These are phyloP conservation scores for Crocodylus rhombifer DNA, from an alignment of 2,797 vertebrate genomes.

Conservation along the genomic window DNA sequence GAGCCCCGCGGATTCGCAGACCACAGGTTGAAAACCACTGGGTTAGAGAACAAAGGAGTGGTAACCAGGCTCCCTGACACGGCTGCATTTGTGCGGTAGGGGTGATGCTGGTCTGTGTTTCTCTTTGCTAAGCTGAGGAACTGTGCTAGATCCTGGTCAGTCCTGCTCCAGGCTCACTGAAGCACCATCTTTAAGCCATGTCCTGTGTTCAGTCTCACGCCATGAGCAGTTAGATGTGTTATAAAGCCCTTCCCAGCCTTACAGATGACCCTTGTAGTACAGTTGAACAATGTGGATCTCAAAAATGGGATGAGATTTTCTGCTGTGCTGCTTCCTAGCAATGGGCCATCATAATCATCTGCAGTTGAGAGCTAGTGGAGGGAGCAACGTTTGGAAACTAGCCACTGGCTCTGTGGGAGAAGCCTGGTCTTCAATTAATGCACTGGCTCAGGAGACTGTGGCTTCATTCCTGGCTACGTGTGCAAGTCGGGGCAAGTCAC, in stretches of 20 bases:
- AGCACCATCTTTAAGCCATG: background rate
- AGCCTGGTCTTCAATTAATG: background rate
- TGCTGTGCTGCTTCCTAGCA: background rate
- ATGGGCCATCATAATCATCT: background rate
- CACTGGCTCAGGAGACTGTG: background rate
- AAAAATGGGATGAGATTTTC: background rate
- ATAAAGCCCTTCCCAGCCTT: background rate
- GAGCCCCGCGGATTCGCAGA: too few relatives aligned
- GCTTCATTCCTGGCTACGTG: background rate
- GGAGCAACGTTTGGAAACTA: background rate
- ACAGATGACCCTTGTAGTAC: background rate
- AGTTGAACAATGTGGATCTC: background rate
- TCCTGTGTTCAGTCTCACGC: background rate
- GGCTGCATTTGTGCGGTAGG: background rate
- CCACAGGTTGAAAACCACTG: too few relatives aligned
- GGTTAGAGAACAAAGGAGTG: background rate
- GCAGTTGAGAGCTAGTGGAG: background rate
- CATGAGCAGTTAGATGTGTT: background rate
- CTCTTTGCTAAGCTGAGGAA: background rate
- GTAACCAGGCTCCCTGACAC: background rate
- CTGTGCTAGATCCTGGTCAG: background rate
- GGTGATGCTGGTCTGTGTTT: background rate
- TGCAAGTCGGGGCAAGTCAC: background rate
- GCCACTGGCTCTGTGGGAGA: background rate
- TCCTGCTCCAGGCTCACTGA: background rate